Evolutionary conservation across 2,888 invertebrate species (phyloP).

Genomic region (Archips xylosteana): DNA sequence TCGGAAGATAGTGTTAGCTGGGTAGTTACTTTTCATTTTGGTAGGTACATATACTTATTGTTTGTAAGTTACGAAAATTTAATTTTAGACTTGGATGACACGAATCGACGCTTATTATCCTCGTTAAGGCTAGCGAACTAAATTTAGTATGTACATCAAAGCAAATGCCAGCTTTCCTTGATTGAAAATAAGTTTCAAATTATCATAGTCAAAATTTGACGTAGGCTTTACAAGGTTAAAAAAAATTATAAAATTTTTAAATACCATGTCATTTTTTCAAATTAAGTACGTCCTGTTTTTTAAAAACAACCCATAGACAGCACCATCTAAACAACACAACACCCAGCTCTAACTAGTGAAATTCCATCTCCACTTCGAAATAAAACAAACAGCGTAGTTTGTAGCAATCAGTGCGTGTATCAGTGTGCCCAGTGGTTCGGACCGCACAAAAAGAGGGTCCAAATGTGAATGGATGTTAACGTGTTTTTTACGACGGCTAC

Average conservation of each 20-base stretch:
- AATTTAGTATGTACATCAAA: no score
- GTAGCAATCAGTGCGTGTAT: constrained; percentile 77
- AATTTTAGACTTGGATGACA: no score
- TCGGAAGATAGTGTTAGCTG: neutral
- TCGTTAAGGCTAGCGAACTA: no score
- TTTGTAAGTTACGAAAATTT: no score
- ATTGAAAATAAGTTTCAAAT: no score
- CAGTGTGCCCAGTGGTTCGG: constrained; percentile 75
- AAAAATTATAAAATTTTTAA: no score
- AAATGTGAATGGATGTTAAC: constrained; percentile 85
- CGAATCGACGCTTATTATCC: no score
- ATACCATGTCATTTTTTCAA: neutral
- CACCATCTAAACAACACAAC: constrained; percentile 1
- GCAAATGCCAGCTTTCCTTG: no score
- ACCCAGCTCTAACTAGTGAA: constrained; percentile 12
- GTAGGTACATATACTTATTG: no score
- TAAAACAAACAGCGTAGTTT: constrained; percentile 64
- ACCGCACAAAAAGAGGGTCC: constrained; percentile 78
- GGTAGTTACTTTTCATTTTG: neutral
- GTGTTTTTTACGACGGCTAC: constrained; percentile 82
- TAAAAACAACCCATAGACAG: neutral
- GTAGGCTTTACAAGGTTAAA: no score
- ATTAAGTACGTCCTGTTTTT: neutral
- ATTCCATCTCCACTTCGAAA: constrained; percentile 20
- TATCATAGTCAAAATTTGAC: no score